Evolutionary conservation across 2,888 invertebrate species (phyloP), one percentile per base, ranked within the genome.

Genomic region (Torymus tubicola): DNA sequence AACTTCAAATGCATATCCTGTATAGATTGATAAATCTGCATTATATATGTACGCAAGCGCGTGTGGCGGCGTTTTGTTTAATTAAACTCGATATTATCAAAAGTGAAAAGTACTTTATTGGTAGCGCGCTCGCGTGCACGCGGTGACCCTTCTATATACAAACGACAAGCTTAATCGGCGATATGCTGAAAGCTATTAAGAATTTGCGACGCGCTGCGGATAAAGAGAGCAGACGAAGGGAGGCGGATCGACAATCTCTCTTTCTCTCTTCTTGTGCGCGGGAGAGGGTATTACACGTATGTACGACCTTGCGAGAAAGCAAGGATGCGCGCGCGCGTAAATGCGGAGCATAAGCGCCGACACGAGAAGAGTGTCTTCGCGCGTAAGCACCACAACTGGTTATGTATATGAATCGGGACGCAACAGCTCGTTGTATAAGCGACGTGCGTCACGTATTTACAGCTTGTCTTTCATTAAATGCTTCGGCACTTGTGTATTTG

Each of bases 401-500:
- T 87, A 87, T 87, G 86, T 83, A 87, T 87, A 86, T 87, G 84
- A 85, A 85, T 55, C 31, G 13, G 31, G 13, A 12, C 11, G 63
- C 55, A 18, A 14, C 60, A 3, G 50, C 14, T 12, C 50, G 12
- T 58, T 58, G n/a, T 58, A 11, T 14, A 64, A 61, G 65, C 65
- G 42, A 18, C 73, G 65, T 65, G 31, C 52, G 73, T 57, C 87
- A 85, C 84, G 84, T 87, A 88, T 88, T 88, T 88, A 88, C 88
- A 86, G 87, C 85, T 73, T 73, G 73, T 73, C 73, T 65, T 21
- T 50, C 57, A 73, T 73, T 65, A 73, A 73, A 73, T 18, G 64
- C 55, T 57, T 65, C 57, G 31, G 58, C 73, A 50, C 64, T 11
- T 14, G 57, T 64, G 14, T 55, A 57, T 64, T 31, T 64, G 31